Percentiles rank a stretch among this genome's conserved stretches.
These are phyloP conservation scores for Athalia circularis DNA, from an alignment of 2,888 invertebrate species.

Conservation along the genomic window DNA sequence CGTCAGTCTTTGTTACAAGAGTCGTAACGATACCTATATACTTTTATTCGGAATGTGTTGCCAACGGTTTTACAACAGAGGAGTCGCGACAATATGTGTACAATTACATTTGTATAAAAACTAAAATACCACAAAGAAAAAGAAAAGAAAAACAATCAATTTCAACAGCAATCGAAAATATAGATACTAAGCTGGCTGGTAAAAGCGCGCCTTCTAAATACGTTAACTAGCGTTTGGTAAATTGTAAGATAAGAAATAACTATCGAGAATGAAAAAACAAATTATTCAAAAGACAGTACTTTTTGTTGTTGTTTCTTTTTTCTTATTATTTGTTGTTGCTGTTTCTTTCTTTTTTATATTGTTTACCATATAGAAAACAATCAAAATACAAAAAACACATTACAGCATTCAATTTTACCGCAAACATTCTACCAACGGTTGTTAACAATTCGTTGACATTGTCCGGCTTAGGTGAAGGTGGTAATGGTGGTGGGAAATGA, in stretches of 20 bases:
- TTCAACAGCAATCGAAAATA: too few relatives aligned
- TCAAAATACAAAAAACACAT: too few relatives aligned
- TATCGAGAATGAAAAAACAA: too few relatives aligned
- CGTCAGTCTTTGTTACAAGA: conserved; percentile 45
- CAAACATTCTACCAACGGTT: not conserved
- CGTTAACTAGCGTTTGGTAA: not conserved
- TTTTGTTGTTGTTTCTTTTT: too few relatives aligned
- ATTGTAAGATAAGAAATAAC: too few relatives aligned
- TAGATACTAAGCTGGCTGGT: conserved; percentile 24
- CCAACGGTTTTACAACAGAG: conserved; percentile 32
- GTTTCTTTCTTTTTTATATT: too few relatives aligned
- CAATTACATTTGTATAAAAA: not conserved
- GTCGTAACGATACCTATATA: conserved; percentile 40
- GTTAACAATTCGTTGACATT: not conserved
- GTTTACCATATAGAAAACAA: too few relatives aligned
- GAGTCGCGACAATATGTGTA: not conserved
- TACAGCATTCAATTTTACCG: too few relatives aligned
- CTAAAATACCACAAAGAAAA: conserved; percentile 3
- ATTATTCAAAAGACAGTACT: too few relatives aligned
- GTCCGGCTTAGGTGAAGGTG: conserved; percentile 8
- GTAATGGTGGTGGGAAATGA: conserved; percentile 46
- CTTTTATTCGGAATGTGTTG: conserved; percentile 46
- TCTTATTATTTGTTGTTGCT: too few relatives aligned
- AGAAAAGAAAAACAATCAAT: not conserved
- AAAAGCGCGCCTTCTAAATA: conserved; percentile 26